Percentiles rank a stretch among this genome's conserved stretches.
Evolutionary conservation across 1,140 invertebrate species (phyloP).

Genomic region (Bursaphelenchus mucronatus): DNA sequence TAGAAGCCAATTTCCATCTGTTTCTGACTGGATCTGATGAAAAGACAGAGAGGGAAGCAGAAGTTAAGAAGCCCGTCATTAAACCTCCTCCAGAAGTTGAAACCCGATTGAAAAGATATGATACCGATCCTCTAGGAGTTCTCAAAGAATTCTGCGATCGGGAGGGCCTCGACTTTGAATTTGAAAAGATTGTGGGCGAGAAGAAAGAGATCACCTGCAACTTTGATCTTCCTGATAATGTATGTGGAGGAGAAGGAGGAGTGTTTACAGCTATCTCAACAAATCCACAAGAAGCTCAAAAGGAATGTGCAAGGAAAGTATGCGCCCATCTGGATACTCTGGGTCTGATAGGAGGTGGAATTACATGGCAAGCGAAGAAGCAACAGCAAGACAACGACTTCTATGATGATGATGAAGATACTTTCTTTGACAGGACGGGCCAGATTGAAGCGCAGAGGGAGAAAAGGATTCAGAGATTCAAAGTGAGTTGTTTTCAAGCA

Average conservation of each 20-base stretch:
- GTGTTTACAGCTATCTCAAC: background rate
- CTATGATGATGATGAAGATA: constrained; percentile 17
- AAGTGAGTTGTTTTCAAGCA: constrained; percentile 5
- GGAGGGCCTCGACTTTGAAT: constrained; percentile 13
- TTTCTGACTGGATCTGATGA: constrained; percentile 15
- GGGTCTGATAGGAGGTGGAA: background rate
- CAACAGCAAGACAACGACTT: constrained; percentile 14
- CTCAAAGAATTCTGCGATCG: constrained; percentile 14
- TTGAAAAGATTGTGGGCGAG: constrained; percentile 1
- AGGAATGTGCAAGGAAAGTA: constrained; percentile 15
- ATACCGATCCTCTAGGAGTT: constrained; percentile 6
- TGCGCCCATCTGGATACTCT: constrained; percentile 13
- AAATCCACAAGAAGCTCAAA: constrained; percentile 11
- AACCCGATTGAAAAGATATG: background rate
- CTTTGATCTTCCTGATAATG: constrained; percentile 8
- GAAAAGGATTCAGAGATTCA: constrained; percentile 14
- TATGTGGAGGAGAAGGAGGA: background rate
- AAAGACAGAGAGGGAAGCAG: constrained; percentile 4
- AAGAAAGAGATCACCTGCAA: constrained; percentile 4
- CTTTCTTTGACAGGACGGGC: constrained; percentile 17
- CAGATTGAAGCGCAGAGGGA: constrained; percentile 11
- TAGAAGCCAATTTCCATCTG: constrained; percentile 18
- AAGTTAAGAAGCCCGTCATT: background rate
- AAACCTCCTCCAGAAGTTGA: background rate
- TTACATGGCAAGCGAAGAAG: background rate